Conservation (phyloP, 92 coral and sea anemone genomes). For the Parazoanthus swiftii region DNA sequence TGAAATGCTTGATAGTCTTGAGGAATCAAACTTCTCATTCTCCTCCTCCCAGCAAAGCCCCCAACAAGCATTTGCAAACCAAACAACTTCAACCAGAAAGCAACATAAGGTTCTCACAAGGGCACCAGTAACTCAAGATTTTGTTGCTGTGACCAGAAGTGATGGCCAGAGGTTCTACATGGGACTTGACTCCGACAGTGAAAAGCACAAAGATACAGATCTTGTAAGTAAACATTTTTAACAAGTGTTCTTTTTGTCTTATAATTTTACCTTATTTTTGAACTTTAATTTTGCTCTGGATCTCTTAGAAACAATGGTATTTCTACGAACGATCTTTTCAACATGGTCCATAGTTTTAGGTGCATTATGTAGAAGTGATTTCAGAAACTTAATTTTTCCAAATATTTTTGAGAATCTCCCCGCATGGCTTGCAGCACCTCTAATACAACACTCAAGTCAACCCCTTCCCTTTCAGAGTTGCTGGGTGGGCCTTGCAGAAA, state of each 20-base stretch:
- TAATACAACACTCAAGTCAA: too few relatives aligned
- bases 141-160: constrained; percentile 71
- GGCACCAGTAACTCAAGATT: constrained; percentile 82
- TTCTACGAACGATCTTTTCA: too few relatives aligned
- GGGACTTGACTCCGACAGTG: constrained; percentile 55
- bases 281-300: too few relatives aligned
- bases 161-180: constrained; percentile 92
- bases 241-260: neutral
- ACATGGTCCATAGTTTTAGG: too few relatives aligned
- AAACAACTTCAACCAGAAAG: constrained; percentile 22
- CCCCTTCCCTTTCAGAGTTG: too few relatives aligned
- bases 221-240: neutral
- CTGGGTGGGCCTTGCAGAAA: too few relatives aligned
- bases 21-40: neutral
- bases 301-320: too few relatives aligned
- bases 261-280: too few relatives aligned
- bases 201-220: constrained; percentile 37
- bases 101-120: constrained; percentile 62
- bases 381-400: too few relatives aligned
- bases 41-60: neutral
- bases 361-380: too few relatives aligned
- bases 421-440: too few relatives aligned
- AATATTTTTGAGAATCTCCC: too few relatives aligned
- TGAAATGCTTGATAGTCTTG: neutral
- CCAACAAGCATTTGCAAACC: neutral